phyloP scores from a whole-genome alignment of 2,113 vertebrate genomes.

The Callaeas wilsoni region DNA sequence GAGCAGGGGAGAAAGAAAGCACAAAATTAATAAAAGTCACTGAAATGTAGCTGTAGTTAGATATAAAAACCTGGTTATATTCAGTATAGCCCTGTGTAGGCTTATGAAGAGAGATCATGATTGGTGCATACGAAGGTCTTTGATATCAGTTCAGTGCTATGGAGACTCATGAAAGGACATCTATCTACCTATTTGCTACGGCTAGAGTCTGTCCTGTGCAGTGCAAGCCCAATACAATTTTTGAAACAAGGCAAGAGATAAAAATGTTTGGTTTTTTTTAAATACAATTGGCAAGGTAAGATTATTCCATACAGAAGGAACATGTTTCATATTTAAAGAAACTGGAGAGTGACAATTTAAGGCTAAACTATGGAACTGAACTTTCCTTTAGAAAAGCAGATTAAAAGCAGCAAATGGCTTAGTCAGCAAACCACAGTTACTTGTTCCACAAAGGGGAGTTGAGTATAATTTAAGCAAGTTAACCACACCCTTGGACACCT shows the following conservation, averaged over 20 bases:
- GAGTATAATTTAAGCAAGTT: background rate
- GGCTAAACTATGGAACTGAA: background rate
- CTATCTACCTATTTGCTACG: background rate
- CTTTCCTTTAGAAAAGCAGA: slow-evolving; percentile 36
- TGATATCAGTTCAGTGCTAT: background rate
- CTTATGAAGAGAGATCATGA: background rate
- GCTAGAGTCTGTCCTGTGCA: background rate
- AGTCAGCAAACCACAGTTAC: slow-evolving; percentile 46
- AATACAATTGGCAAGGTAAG: background rate
- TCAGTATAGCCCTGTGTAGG: background rate
- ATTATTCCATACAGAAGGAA: background rate
- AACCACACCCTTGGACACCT: slow-evolving; percentile 30
- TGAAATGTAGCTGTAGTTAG: background rate
- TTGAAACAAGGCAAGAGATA: background rate
- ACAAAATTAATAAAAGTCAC: background rate
- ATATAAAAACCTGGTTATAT: background rate
- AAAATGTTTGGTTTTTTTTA: background rate
- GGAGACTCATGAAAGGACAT: background rate
- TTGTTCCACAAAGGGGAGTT: background rate
- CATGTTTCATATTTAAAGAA: background rate
- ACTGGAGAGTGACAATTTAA: background rate
- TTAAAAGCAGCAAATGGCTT: background rate
- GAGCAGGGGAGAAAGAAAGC: background rate
- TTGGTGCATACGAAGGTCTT: background rate
- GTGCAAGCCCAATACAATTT: background rate